A percentile compares a stretch with the other conserved stretches of the same genome.
phyloP scores from a whole-genome alignment of 2,888 invertebrate species.

The Meghimatium bilineatum region DNA sequence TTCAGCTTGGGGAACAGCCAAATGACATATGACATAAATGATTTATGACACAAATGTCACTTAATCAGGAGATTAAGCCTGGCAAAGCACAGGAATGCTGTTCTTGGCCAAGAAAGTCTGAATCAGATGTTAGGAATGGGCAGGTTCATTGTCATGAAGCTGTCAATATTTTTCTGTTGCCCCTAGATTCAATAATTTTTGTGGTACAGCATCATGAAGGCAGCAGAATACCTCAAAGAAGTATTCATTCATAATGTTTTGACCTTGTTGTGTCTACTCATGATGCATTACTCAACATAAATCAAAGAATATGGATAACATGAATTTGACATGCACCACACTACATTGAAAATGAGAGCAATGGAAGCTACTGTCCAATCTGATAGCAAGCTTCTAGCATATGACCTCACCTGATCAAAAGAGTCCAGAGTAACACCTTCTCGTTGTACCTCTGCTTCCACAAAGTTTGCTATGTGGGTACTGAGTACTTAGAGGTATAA shows the following conservation, averaged over 20 bases:
- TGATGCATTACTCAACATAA: too few species aligned
- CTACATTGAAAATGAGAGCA: too few species aligned
- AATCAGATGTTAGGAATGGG: slow-evolving; percentile 13
- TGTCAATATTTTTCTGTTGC: not conserved
- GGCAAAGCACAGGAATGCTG: not conserved
- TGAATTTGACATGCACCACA: too few species aligned
- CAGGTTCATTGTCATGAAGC: slow-evolving; percentile 11
- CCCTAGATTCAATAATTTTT: not conserved
- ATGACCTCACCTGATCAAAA: too few species aligned
- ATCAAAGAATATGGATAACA: too few species aligned
- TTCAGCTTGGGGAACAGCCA: not conserved
- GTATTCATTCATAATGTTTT: not conserved
- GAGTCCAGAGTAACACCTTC: too few species aligned
- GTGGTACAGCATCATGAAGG: not conserved
- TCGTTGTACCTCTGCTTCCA: too few species aligned
- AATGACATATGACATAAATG: too few species aligned
- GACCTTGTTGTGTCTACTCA: not conserved
- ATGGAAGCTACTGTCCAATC: too few species aligned
- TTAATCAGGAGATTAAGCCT: not conserved
- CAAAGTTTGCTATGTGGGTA: too few species aligned
- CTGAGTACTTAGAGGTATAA: too few species aligned
- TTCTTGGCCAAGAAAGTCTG: not conserved
- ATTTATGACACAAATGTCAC: not conserved
- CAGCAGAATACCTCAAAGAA: not conserved
- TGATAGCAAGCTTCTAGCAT: too few species aligned